Conservation (phyloP, 2,113 vertebrate genomes). For the Antechinus flavipes region DNA sequence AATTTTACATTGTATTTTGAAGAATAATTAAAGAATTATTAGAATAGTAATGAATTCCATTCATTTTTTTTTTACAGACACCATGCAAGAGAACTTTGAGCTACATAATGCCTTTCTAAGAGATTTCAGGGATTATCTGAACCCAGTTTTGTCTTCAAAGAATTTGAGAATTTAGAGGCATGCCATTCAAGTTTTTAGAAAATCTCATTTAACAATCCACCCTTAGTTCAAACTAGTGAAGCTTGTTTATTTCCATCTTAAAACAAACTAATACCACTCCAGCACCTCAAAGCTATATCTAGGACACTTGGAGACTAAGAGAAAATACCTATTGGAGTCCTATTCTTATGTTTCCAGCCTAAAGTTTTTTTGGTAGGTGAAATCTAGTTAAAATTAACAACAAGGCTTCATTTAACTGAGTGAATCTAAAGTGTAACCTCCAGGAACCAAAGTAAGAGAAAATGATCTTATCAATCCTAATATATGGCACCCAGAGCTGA, state of each 20-base stretch:
- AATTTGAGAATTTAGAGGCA: background rate
- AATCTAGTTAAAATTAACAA: background rate
- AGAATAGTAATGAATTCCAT: background rate
- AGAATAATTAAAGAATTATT: background rate
- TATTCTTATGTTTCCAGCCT: background rate
- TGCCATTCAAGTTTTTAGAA: background rate
- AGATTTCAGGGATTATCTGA: conserved; percentile 22
- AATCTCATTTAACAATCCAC: conserved; percentile 18
- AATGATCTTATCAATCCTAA: background rate
- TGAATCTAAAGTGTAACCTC: background rate
- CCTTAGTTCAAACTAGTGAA: background rate
- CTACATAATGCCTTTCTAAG: background rate
- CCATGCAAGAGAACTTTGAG: background rate
- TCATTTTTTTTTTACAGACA: background rate
- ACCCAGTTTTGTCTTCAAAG: conserved; percentile 9
- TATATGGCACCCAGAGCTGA: background rate
- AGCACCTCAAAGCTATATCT: background rate
- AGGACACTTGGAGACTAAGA: background rate
- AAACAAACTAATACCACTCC: no score
- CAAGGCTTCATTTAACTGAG: background rate
- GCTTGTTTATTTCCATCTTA: conserved; percentile 11
- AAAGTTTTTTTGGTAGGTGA: background rate
- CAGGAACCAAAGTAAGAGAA: background rate
- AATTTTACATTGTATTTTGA: background rate
- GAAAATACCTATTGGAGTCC: background rate